Percentiles rank a stretch among this genome's conserved stretches.
These are phyloP conservation scores for Diabrotica undecimpunctata DNA, from an alignment of 1,140 invertebrate genomes.

Conservation along the genomic window DNA sequence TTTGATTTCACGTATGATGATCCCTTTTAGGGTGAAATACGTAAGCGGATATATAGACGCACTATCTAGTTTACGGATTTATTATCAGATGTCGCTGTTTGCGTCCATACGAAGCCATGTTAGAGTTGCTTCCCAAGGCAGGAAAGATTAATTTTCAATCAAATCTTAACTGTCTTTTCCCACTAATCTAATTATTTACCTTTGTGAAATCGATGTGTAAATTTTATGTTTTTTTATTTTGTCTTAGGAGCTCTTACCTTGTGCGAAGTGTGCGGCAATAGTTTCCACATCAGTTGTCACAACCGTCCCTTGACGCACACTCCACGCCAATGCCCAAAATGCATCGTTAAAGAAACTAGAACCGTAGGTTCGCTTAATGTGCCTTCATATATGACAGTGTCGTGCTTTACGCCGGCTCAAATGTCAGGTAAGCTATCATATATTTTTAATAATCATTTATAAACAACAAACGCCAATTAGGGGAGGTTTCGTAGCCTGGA, in stretches of 20 bases:
- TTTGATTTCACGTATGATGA: no score
- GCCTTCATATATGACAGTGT: conserved; percentile 39
- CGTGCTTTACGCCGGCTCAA: conserved; percentile 35
- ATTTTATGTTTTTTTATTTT: conserved; percentile 11
- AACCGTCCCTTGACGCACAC: conserved; percentile 42
- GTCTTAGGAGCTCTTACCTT: conserved; percentile 48
- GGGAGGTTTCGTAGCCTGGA: not conserved
- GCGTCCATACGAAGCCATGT: no score
- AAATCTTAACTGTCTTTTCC: no score
- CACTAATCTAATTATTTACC: no score
- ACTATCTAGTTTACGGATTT: no score
- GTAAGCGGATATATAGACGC: no score
- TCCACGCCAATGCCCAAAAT: conserved; percentile 43
- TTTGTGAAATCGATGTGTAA: no score
- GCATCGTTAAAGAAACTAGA: conserved; percentile 36
- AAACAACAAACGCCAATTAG: no score
- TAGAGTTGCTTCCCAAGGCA: no score
- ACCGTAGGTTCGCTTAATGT: conserved; percentile 33
- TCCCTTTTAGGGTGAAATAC: no score
- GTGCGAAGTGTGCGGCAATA: conserved; percentile 51
- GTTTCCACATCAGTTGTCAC: conserved; percentile 55
- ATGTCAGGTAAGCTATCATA: conserved; percentile 38
- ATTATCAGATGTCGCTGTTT: no score
- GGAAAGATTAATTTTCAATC: no score
- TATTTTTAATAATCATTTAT: not conserved